Evolutionary conservation across 2,113 vertebrate species (phyloP).

Genomic region (Bombycilla garrulus): DNA sequence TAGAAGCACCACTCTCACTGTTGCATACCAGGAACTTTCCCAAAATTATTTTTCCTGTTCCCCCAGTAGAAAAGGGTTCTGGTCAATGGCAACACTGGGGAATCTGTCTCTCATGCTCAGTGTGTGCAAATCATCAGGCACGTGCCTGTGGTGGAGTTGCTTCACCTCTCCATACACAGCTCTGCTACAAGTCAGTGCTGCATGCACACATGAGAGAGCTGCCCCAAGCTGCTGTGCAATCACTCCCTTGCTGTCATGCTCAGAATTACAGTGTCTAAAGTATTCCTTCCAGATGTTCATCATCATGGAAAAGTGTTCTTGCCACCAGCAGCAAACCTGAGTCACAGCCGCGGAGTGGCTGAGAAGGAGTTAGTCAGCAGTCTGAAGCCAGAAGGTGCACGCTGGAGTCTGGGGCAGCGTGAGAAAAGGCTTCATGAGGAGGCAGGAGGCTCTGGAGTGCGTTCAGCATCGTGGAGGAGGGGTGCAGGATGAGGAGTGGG

Average conservation of each 20-base stretch:
- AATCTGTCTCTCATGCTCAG: background rate
- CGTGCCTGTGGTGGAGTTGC: background rate
- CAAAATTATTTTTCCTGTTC: background rate
- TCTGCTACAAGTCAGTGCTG: background rate
- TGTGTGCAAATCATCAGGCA: background rate
- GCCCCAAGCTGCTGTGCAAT: background rate
- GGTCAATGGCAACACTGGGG: background rate
- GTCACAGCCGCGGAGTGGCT: background rate
- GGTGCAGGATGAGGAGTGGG: background rate
- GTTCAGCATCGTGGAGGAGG: fast-evolving
- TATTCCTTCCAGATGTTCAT: background rate
- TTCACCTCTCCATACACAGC: background rate
- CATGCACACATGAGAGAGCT: background rate
- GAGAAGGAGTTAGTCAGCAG: background rate
- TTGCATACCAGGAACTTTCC: background rate
- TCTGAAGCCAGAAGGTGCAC: background rate
- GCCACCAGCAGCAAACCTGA: background rate
- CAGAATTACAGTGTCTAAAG: background rate
- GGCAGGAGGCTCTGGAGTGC: background rate
- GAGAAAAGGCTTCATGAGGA: background rate
- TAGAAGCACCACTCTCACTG: background rate
- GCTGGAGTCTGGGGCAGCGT: background rate
- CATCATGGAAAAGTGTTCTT: background rate
- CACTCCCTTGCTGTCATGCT: background rate
- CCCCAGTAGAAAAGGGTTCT: background rate